Base-by-base conservation (phyloP, 2,888 invertebrate species). In the Ennomos quercinarius region DNA sequence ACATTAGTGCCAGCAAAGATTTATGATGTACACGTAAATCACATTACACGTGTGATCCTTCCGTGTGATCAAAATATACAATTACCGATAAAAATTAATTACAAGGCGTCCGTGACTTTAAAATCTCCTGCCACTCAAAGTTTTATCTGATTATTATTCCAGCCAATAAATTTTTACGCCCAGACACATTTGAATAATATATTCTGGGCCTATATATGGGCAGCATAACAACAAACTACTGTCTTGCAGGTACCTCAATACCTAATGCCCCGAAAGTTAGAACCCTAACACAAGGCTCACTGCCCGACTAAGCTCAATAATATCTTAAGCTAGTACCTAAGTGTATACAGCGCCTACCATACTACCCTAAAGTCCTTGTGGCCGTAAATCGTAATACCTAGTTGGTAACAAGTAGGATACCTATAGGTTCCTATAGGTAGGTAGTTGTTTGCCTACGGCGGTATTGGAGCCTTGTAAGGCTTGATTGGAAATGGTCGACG, bases 381-480 rank as follows among this genome's bases (percentile, higher is more conserved):
- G 10, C 27, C 40, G 39, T 50, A 57, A 42, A 48, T 40, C 44
- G 45, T 45, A 50, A 34, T 46, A 47, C n/a, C 35, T 56, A 44
- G 10, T 53, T 27, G 43, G 35, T 49, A 44, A 41, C 41, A 42
- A 42, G 58, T 49, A 41, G n/a, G n/a, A n/a, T n/a, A n/a, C n/a
- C n/a, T n/a, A n/a, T n/a, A n/a, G n/a, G n/a, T n/a, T n/a, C n/a
- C n/a, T n/a, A n/a, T n/a, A n/a, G n/a, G n/a, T 43, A 45, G 51
- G 36, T 42, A 37, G 17, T 48, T 44, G 54, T 59, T 59, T 54
- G 49, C 49, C 36, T 53, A 34, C 48, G 40, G 13, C 44, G 36
- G 52, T 36, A 41, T 27, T 36, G 63, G 79, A 80, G 78, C 80
- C 80, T 50, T 73, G 60, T 69, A 72, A 69, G 66, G 71, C 40